These are phyloP conservation scores for Macrocentrus cingulum DNA, from an alignment of 1,140 invertebrate genomes.

Conservation along the genomic window DNA sequence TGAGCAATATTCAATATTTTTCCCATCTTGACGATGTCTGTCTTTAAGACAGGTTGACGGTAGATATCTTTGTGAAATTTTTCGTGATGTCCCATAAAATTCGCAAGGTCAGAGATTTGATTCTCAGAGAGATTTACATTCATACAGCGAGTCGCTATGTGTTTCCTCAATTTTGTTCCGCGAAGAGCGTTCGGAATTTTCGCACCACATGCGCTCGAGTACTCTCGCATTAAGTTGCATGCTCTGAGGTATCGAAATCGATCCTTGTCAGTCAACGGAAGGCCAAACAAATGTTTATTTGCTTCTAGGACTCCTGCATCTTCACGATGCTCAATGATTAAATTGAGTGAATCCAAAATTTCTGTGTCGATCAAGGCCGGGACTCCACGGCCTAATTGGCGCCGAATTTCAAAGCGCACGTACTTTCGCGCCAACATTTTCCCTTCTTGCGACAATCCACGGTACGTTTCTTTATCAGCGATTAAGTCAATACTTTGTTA, in stretches of 20 bases:
- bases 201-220: conserved; percentile 8
- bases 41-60: conserved; percentile 25
- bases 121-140: conserved; percentile 2
- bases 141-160: conserved; percentile 21
- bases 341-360: conserved; percentile 6
- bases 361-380: conserved; percentile 14
- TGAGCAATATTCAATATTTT: too few relatives aligned
- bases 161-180: conserved; percentile 19
- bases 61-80: conserved; percentile 27
- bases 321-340: not conserved
- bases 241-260: not conserved
- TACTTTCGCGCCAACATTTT: conserved; percentile 14
- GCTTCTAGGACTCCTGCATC: not conserved
- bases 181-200: conserved; percentile 11
- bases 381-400: conserved; percentile 21
- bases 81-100: conserved; percentile 14
- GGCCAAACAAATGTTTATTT: conserved; percentile 11
- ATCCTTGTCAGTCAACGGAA: not conserved
- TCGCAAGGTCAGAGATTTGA: conserved; percentile 10
- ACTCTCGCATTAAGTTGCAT: conserved; percentile 10
- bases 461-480: conserved; percentile 1
- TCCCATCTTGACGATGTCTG: too few relatives aligned
- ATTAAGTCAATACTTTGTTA: conserved; percentile 8
- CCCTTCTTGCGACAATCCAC: not conserved
- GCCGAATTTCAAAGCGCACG: conserved; percentile 19